phyloP scores from a whole-genome alignment of 1,140 invertebrate genomes.

The Monochamus saltuarius region DNA sequence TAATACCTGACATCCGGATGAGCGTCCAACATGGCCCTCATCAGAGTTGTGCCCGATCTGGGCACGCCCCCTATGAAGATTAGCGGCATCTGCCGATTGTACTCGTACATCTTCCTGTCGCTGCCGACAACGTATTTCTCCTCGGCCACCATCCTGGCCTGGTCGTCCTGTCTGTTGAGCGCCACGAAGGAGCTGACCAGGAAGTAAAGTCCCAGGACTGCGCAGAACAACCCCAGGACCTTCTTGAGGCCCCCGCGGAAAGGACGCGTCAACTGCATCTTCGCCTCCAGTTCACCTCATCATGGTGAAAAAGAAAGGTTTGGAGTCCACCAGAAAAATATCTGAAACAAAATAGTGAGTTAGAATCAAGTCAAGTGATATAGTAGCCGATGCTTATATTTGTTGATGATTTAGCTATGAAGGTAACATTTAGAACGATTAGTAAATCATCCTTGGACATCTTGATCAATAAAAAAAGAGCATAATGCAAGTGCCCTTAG shows the following conservation, averaged over 20 bases:
- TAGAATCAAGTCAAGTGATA: too few relatives aligned
- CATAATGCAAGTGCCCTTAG: too few relatives aligned
- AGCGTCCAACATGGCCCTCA: constrained; percentile 97
- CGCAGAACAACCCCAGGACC: constrained; percentile 19
- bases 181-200: constrained; percentile 21
- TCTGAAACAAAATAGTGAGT: too few relatives aligned
- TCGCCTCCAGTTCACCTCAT: constrained; percentile 20
- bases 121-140: constrained; percentile 63
- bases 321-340: constrained; percentile 2
- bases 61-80: constrained; percentile 98
- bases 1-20: constrained; percentile 90
- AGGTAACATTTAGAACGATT: too few relatives aligned
- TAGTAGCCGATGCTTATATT: too few relatives aligned
- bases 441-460: too few relatives aligned
- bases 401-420: too few relatives aligned
- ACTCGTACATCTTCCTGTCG: constrained; percentile 67
- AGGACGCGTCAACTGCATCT: constrained; percentile 28
- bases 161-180: constrained; percentile 6
- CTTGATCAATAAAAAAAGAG: too few relatives aligned
- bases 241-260: constrained; percentile 30
- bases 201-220: constrained; percentile 25
- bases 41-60: constrained; percentile 93
- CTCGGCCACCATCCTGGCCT: constrained; percentile 37
- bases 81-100: constrained; percentile 85
- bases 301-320: background rate